These are phyloP conservation scores for Lagopus muta DNA, from an alignment of 2,113 vertebrate genomes.

Conservation along the genomic window DNA sequence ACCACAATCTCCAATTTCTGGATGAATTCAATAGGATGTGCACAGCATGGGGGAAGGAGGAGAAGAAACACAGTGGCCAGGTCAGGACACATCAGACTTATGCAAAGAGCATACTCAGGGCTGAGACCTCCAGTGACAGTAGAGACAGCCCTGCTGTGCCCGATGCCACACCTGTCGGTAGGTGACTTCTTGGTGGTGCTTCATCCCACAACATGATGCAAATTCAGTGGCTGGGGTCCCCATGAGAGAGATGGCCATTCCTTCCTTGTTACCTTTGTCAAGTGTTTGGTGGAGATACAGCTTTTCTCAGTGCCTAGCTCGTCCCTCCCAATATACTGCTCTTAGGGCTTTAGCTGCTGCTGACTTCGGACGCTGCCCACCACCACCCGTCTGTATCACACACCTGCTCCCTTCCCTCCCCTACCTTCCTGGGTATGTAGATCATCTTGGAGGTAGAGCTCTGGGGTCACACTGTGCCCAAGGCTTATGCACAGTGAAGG, in stretches of 20 bases:
- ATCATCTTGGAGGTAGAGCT: neutral
- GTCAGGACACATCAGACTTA: neutral
- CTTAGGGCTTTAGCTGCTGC: neutral
- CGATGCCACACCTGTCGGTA: neutral
- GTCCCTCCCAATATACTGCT: neutral
- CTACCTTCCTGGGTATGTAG: neutral
- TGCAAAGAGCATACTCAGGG: neutral
- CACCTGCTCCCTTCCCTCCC: neutral
- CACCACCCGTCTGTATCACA: neutral
- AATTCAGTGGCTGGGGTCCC: neutral
- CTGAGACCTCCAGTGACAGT: neutral
- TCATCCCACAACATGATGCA: neutral
- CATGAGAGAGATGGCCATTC: neutral
- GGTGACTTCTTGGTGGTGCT: neutral
- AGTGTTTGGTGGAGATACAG: neutral
- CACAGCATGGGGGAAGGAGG: rapidly evolving
- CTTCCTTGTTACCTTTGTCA: neutral
- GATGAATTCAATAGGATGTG: neutral
- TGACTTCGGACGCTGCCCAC: neutral
- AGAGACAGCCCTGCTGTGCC: neutral
- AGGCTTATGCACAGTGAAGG: neutral
- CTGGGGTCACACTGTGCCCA: neutral
- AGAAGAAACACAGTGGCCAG: neutral
- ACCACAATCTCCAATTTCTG: neutral
- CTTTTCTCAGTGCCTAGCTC: rapidly evolving